Percentiles rank a stretch among this genome's conserved stretches.
Conservation (phyloP, 2,797 vertebrate genomes). For the Amniataba percoides region DNA sequence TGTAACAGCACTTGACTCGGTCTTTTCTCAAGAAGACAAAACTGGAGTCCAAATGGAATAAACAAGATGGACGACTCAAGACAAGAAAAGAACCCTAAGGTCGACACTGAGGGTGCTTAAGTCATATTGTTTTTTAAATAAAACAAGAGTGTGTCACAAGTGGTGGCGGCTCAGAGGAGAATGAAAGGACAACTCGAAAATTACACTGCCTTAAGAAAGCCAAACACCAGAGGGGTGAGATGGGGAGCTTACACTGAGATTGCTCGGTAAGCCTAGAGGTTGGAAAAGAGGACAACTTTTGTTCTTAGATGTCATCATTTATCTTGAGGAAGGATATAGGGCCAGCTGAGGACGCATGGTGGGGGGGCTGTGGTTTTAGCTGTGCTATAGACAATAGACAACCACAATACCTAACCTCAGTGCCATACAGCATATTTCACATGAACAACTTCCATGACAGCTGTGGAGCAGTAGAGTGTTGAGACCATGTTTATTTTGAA, state of each 20-base stretch:
- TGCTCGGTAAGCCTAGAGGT: constrained; percentile 27
- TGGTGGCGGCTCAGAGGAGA: constrained; percentile 7
- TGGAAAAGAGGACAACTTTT: constrained; percentile 55
- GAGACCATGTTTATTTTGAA: constrained; percentile 58
- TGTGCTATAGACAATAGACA: constrained; percentile 33
- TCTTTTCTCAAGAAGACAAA: constrained; percentile 11
- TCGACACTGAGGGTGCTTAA: background rate
- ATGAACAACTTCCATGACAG: constrained; percentile 34
- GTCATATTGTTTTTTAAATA: constrained; percentile 31
- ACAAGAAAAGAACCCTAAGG: constrained; percentile 6
- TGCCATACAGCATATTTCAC: constrained; percentile 28
- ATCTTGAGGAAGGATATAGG: constrained; percentile 50
- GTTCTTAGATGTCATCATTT: constrained; percentile 59
- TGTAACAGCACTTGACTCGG: constrained; percentile 21
- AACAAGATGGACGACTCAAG: constrained; percentile 24
- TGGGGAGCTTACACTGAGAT: constrained; percentile 28
- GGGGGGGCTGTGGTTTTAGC: constrained; percentile 12
- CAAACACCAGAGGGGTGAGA: constrained; percentile 32
- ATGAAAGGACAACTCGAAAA: constrained; percentile 42
- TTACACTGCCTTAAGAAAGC: constrained; percentile 39
- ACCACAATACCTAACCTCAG: constrained; percentile 34
- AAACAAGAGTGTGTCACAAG: constrained; percentile 36
- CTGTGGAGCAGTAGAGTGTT: constrained; percentile 12
- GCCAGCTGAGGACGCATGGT: constrained; percentile 45
- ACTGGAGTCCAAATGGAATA: constrained; percentile 10